Base-by-base conservation (phyloP, 2,113 vertebrate genomes). In the Apeltes quadracus region DNA sequence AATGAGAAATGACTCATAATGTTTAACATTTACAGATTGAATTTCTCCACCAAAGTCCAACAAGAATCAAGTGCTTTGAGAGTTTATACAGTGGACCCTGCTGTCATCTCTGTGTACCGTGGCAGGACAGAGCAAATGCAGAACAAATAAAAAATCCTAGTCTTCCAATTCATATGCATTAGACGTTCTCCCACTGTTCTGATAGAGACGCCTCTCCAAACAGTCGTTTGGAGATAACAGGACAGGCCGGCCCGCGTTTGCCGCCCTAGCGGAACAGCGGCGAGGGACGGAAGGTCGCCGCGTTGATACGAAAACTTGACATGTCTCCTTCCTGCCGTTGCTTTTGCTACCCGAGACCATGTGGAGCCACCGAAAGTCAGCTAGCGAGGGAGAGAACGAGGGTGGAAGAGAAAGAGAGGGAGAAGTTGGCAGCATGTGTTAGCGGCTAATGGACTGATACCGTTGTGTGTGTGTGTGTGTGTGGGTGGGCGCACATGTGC, bases 201-300 rank as follows among this genome's bases (percentile, higher is more conserved):
- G 82, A 88, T 88, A 86, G 80, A 90, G 84, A 86, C 83, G 84
- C 84, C 66, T 92, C 90, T 90, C 84, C 91, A 91, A 91, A 91
- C 86, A 90, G 78, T 75, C 74, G 84, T 84, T 82, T 74, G 67
- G 56, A 90, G 90, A 90, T 91, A 89, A 90, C 76, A 11, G 62
- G 50, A 61, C 79, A 34, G 69, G 71, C 56, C 79, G 34, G 75
- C 57, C 77, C 53, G 72, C 75, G 81, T 88, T 88, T 89, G 84
- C 84, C 44, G 70, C 73, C 77, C 78, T 72, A 77, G 68, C 53
- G 70, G 78, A 84, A 84, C 66, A 72, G 69, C 82, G 63, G 78
- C 36, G 22, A 68, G 57, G 79, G 82, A 82, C 41, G 46, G 69
- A 79, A 67, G 87, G 88, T 87, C 87, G 82, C 65, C 29, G 27